Conservation (phyloP, 2,888 invertebrate species). For the Buathra laborator region DNA sequence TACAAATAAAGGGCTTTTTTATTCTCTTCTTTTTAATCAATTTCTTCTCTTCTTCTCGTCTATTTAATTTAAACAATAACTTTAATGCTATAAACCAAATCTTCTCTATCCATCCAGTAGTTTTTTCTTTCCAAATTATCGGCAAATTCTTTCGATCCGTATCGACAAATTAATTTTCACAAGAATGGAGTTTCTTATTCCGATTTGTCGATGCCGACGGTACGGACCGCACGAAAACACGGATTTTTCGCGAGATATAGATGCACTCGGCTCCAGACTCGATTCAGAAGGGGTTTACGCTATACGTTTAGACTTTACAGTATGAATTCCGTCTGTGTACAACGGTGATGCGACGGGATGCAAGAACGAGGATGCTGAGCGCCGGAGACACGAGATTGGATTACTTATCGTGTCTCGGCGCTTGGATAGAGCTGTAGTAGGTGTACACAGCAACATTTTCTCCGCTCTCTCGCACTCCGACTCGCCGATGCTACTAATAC, state of each 20-base stretch:
- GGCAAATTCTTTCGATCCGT: background rate
- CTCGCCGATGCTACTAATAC: conserved; percentile 21
- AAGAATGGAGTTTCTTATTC: background rate
- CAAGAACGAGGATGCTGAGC: conserved; percentile 67
- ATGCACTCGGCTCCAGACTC: background rate
- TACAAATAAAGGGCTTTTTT: no score
- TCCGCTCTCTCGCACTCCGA: conserved; percentile 8
- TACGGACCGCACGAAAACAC: background rate
- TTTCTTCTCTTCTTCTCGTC: no score
- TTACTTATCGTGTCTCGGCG: conserved; percentile 73
- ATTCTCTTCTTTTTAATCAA: no score
- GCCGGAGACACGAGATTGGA: conserved; percentile 75
- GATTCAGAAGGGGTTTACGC: background rate
- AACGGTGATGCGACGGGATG: conserved; percentile 38
- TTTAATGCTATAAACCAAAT: background rate
- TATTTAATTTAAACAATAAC: no score
- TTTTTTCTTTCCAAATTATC: background rate
- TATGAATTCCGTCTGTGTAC: background rate
- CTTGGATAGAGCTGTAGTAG: conserved; percentile 23
- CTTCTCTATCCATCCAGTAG: background rate
- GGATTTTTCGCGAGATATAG: background rate
- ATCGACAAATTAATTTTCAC: background rate
- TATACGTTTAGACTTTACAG: background rate
- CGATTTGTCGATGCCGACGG: conserved; percentile 19
- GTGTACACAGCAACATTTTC: conserved; percentile 17